Evolutionary conservation across 2,888 invertebrate species (phyloP).

Genomic region (Rambutsinella grinnellia): DNA sequence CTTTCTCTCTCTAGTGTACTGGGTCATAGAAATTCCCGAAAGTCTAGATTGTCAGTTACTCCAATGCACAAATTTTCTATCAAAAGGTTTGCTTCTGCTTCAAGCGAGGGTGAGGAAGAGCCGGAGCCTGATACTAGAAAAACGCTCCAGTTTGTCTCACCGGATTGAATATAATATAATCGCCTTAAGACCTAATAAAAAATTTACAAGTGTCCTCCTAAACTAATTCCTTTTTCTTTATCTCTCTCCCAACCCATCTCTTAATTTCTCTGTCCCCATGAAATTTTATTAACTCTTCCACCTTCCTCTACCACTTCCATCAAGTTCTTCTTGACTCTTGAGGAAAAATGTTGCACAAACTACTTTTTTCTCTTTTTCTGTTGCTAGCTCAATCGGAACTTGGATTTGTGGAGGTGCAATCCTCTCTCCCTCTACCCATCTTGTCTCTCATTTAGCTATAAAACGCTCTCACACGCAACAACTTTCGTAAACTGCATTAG

Average conservation of each 20-base stretch:
- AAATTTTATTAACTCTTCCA: not conserved
- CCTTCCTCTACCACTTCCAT: not conserved
- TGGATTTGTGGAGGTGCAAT: constrained; percentile 48
- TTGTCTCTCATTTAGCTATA: constrained; percentile 50
- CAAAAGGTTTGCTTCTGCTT: not conserved
- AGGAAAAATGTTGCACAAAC: not conserved
- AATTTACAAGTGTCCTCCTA: not conserved
- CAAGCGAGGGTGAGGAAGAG: not conserved
- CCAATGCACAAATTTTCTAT: constrained; percentile 19
- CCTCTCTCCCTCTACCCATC: constrained; percentile 44
- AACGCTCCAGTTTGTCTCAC: not conserved
- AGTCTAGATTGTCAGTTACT: not conserved
- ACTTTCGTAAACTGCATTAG: constrained; percentile 38
- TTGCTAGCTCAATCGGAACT: constrained; percentile 52
- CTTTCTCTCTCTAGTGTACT: constrained; percentile 20
- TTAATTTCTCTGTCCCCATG: not conserved
- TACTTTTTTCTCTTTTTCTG: constrained; percentile 12
- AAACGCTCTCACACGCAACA: constrained; percentile 48
- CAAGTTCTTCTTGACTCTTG: not conserved
- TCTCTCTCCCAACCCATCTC: not conserved
- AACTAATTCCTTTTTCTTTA: not conserved
- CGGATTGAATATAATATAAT: not conserved
- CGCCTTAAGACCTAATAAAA: not conserved
- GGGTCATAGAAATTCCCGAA: constrained; percentile 35
- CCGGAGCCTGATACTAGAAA: not conserved